A percentile compares a stretch with the other conserved stretches of the same genome.
These are phyloP conservation scores for Harlomillsia oculata DNA, from an alignment of 1,140 invertebrate genomes.

Conservation along the genomic window DNA sequence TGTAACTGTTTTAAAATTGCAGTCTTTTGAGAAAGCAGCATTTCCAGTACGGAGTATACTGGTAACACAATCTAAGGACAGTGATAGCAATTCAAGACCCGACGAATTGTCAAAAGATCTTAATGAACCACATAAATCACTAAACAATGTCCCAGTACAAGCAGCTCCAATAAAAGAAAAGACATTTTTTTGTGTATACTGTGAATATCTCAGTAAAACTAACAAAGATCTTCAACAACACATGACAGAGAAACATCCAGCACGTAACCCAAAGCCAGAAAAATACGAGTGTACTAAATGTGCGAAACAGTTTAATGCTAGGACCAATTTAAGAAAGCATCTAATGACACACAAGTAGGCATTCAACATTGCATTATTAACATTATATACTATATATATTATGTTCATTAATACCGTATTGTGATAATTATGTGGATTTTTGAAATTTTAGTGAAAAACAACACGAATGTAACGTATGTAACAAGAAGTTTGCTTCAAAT, in stretches of 20 bases:
- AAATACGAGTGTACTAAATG: constrained; percentile 25
- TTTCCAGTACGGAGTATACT: too few relatives aligned
- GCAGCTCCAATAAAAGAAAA: not conserved
- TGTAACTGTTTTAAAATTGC: too few relatives aligned
- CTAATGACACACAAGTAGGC: constrained; percentile 23
- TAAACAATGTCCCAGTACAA: not conserved
- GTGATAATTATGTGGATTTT: too few relatives aligned
- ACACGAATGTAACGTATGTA: constrained; percentile 17
- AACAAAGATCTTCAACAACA: constrained; percentile 8
- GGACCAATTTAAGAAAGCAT: constrained; percentile 26
- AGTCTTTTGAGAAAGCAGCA: too few relatives aligned
- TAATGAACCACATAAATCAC: too few relatives aligned
- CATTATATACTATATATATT: not conserved
- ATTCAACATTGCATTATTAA: not conserved
- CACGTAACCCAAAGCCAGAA: constrained; percentile 1
- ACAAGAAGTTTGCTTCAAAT: constrained; percentile 23
- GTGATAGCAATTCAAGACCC: too few relatives aligned
- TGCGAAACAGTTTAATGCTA: constrained; percentile 19
- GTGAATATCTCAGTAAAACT: constrained; percentile 8
- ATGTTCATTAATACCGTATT: too few relatives aligned
- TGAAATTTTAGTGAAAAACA: constrained; percentile 14
- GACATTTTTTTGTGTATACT: constrained; percentile 14
- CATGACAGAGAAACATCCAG: constrained; percentile 12
- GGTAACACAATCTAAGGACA: too few relatives aligned
- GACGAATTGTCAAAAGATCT: too few relatives aligned